Base-by-base conservation (phyloP, 37 sponge, comb jelly and placozoan species). In the Ephydatia muelleri region DNA sequence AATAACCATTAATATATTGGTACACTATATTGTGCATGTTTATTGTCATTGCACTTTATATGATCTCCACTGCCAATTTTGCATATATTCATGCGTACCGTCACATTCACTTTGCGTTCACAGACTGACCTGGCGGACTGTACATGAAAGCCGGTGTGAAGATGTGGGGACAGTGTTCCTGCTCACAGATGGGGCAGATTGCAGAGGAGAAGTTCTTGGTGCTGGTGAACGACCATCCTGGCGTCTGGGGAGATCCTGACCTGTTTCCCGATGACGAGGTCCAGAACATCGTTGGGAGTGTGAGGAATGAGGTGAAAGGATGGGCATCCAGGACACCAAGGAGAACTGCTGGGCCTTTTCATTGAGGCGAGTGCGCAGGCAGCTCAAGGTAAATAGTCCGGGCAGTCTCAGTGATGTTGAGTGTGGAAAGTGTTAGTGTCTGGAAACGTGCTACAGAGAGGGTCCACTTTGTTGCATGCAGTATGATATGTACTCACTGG, bases 301-400 rank as follows among this genome's bases (percentile, higher is more conserved):
- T 98, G 70, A 78, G 97, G 35, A 94, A 94, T 82, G 96, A 98
- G 66, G 96, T 98, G 70, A 96, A 86, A 80, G 90, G 65, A 79
- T 90, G 13, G 99, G 99, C 19, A 77, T 95, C 5, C 89, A 94
- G 72, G 99, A 98, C 84, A 94, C 95, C 6, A 86, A 83, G 16
- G 99, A 98, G 67, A 98, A 98, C 79, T 96, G 97, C 78, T 98
- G 99, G 99, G 85, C 82, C 12, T 98, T 94, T 87, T 96, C 96
- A 68, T 92, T 98, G 32, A 95, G 96, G 22, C 75, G 95, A 78
- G 97, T 98, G 30, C 68, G 97, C 43, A 88, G 84, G 31, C 94
- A 96, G 74, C 92, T 98, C 31, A 98, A 98, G 89, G 94, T 96
- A 67, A 29, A n/a, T n/a, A n/a, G 48, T 32, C 16, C 5, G 35